phyloP scores from a whole-genome alignment of 1,140 invertebrate genomes.

The Pinna nobilis region DNA sequence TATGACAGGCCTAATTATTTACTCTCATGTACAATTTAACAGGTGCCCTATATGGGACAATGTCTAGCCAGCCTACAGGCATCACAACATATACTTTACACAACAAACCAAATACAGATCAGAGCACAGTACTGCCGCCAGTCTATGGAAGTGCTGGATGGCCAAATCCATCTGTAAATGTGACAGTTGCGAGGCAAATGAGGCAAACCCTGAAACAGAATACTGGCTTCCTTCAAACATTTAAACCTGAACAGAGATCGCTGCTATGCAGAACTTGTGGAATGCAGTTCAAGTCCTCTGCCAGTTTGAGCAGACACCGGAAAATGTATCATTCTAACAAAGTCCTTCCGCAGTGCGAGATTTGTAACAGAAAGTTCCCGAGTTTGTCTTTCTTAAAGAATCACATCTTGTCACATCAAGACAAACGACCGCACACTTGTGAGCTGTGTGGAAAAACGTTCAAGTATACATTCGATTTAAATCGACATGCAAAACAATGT shows the following conservation, averaged over 20 bases:
- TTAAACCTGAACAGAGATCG: slow-evolving; percentile 1
- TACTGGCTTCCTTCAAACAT: no score
- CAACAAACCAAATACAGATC: no score
- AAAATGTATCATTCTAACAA: slow-evolving; percentile 21
- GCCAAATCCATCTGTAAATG: no score
- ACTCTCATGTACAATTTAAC: no score
- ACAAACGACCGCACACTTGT: slow-evolving; percentile 5
- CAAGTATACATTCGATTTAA: slow-evolving; percentile 14
- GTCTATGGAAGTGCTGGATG: no score
- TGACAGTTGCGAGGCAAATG: no score
- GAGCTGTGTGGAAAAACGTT: not conserved
- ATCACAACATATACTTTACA: no score
- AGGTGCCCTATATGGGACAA: no score
- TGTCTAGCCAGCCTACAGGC: no score
- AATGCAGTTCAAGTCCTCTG: not conserved
- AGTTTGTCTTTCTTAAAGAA: not conserved
- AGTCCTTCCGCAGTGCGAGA: slow-evolving; percentile 2
- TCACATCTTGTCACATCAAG: slow-evolving; percentile 3
- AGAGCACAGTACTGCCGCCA: no score
- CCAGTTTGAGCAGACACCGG: slow-evolving; percentile 9
- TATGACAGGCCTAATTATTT: no score
- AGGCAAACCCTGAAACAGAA: no score
- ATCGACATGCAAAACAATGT: slow-evolving; percentile 3
- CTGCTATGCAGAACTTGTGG: slow-evolving; percentile 3
- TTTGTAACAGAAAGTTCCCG: slow-evolving; percentile 3